Percentiles rank a stretch among this genome's conserved stretches.
Conservation (phyloP, 2,113 vertebrate genomes). For the Platycercus adscitus region DNA sequence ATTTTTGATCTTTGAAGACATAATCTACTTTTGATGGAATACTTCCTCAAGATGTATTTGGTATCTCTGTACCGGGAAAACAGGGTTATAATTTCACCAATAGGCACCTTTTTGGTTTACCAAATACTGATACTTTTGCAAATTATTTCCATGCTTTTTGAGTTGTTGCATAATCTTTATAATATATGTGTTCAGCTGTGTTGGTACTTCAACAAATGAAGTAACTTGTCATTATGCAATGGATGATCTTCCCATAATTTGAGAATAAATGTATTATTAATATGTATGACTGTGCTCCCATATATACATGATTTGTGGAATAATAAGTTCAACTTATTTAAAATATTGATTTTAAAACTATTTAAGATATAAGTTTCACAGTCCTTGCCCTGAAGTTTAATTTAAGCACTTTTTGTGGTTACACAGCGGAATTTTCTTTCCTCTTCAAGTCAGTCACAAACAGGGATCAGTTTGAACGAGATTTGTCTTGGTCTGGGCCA, state of each 20-base stretch:
- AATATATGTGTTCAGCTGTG: neutral
- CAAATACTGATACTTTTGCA: neutral
- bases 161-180: neutral
- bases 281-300: neutral
- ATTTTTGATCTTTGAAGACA: neutral
- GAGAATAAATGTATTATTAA: conserved; percentile 4
- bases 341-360: neutral
- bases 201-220: neutral
- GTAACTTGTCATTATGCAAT: neutral
- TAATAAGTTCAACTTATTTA: neutral
- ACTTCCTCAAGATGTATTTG: neutral
- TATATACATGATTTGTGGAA: neutral
- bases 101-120: neutral
- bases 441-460: neutral
- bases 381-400: neutral
- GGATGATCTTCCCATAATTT: neutral
- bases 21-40: neutral
- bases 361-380: neutral
- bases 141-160: neutral
- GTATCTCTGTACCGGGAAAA: neutral
- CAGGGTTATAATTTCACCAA: neutral
- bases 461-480: neutral
- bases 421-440: neutral
- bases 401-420: neutral
- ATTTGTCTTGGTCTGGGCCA: neutral